A percentile compares a stretch with the other conserved stretches of the same genome.
phyloP scores from a whole-genome alignment of 2,113 vertebrate species.

The Barbus barbus region DNA sequence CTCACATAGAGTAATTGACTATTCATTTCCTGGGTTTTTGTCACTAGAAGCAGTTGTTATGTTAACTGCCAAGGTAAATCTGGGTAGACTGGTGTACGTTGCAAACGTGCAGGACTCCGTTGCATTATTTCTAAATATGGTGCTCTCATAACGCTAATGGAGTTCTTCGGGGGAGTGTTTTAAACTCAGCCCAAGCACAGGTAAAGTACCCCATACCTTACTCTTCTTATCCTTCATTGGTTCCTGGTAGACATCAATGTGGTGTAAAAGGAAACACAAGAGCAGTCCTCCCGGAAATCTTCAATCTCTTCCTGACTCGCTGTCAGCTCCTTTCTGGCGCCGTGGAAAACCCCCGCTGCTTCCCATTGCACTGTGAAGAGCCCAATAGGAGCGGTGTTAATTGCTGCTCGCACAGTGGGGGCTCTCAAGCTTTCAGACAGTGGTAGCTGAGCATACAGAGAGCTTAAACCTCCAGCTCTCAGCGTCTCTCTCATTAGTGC shows the following conservation, averaged over 20 bases:
- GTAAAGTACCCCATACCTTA: neutral
- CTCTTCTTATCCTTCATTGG: constrained; percentile 9
- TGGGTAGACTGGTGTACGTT: too few species aligned
- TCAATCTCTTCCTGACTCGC: constrained; percentile 35
- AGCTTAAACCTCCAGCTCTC: constrained; percentile 21
- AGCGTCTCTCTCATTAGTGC: neutral
- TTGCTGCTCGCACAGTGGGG: constrained; percentile 42
- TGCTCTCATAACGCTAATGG: neutral
- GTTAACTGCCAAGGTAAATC: too few species aligned
- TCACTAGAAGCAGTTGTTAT: too few species aligned
- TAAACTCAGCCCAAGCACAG: neutral
- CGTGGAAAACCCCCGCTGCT: constrained; percentile 30
- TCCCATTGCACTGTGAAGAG: constrained; percentile 42
- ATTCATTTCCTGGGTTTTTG: too few species aligned
- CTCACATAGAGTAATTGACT: too few species aligned
- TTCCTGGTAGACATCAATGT: constrained; percentile 38
- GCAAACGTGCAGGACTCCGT: too few species aligned
- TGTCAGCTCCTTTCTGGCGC: constrained; percentile 16
- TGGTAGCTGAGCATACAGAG: constrained; percentile 29
- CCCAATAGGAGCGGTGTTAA: constrained; percentile 45
- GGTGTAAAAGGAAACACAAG: constrained; percentile 21
- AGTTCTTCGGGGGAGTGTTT: neutral
- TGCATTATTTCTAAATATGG: neutral
- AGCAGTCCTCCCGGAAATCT: constrained; percentile 36
- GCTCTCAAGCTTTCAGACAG: constrained; percentile 38